Percentiles rank a stretch among this genome's conserved stretches.
Conservation (phyloP, 2,888 invertebrate species). For the Leucoma salicis region DNA sequence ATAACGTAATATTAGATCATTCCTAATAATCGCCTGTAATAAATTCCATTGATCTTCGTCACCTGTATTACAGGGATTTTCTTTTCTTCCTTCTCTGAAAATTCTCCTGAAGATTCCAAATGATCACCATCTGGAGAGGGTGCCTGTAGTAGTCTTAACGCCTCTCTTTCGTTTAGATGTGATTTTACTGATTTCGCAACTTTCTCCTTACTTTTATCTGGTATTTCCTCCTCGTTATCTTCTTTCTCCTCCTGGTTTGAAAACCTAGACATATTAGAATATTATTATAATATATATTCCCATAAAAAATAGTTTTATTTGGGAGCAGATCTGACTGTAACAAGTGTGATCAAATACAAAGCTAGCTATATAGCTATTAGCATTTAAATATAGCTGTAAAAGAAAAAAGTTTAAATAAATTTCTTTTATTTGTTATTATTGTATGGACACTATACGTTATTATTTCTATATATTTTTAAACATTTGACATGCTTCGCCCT, state of each 20-base stretch:
- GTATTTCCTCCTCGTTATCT: neutral
- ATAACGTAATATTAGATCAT: conserved; percentile 16
- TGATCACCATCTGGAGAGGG: conserved; percentile 57
- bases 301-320: neutral
- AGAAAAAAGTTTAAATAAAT: too few relatives aligned
- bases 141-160: conserved; percentile 35
- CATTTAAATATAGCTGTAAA: too few relatives aligned
- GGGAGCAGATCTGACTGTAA: too few relatives aligned
- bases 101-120: conserved; percentile 34
- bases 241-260: neutral
- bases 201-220: neutral
- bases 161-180: conserved; percentile 26
- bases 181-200: neutral
- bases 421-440: too few relatives aligned
- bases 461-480: too few relatives aligned
- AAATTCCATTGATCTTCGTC: conserved; percentile 52
- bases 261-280: neutral
- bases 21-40: conserved; percentile 44
- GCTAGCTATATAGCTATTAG: too few relatives aligned
- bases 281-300: too few relatives aligned
- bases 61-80: conserved; percentile 34
- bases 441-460: too few relatives aligned
- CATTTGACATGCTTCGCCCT: too few relatives aligned
- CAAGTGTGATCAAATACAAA: too few relatives aligned
- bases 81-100: conserved; percentile 23